Base-by-base conservation (phyloP, 2,113 vertebrate species). In the Amia ocellicauda region DNA sequence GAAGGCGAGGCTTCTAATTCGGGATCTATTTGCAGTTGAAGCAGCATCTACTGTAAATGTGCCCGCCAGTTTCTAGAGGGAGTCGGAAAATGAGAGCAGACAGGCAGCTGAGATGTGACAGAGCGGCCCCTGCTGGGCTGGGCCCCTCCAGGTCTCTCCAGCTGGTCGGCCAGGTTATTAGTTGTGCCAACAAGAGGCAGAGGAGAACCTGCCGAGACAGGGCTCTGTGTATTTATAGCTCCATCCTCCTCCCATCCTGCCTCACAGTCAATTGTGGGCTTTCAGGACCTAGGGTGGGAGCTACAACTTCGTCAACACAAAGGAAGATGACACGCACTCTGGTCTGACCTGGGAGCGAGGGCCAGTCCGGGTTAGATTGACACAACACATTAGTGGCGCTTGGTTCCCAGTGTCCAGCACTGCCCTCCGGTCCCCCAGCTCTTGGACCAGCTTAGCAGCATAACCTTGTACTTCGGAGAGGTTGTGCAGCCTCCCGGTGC, bases 371-470 rank as follows among this genome's bases (percentile, higher is more conserved):
- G 27, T 55, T 56, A 24, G 26, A 60, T 63, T 74, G 73, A 67
- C 69, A 74, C 29, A 63, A 59, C 49, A 29, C 42, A 31, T 74
- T 74, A 71, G 58, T 31, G 53, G 58, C 68, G 62, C 62, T 71
- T 70, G 63, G 19, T 19, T 1, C 41, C 72, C 47, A 7, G 45
- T 26, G 58, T 68, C 62, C 62, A 64, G 20, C 40, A 56, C 58
- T 42, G 24, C 43, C 64, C 43, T 64, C 53, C 45, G 19, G 36
- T 23, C 26, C 49, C 52, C 27, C 61, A 47, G 3, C n/a, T 13
- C 36, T 16, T 4, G 28, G 36, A 57, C 43, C 45, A n/a, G n/a
- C n/a, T n/a, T n/a, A n/a, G n/a, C n/a, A n/a, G n/a, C n/a, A n/a
- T n/a, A n/a, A n/a, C n/a, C n/a, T n/a, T n/a, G n/a, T n/a, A n/a